These are phyloP conservation scores for Leptopilina boulardi DNA, from an alignment of 1,140 invertebrate genomes.

Conservation along the genomic window DNA sequence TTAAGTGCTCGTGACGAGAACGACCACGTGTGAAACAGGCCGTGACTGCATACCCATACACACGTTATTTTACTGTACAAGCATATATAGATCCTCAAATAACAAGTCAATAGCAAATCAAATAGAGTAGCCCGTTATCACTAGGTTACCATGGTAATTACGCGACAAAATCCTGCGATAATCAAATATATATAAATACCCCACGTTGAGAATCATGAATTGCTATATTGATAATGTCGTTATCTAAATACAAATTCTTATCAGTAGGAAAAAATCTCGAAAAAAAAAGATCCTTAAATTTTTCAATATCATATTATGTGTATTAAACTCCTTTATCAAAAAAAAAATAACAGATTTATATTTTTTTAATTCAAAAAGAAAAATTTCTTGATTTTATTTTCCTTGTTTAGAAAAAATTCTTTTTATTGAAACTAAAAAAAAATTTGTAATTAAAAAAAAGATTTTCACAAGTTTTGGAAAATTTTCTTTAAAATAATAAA, in stretches of 20 bases:
- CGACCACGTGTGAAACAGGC: constrained; percentile 31
- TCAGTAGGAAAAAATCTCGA: not conserved
- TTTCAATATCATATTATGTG: not conserved
- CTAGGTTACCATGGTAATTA: constrained; percentile 25
- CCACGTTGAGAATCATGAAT: not conserved
- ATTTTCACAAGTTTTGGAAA: too few species aligned
- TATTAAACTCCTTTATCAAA: too few species aligned
- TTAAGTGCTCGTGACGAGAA: constrained; percentile 26
- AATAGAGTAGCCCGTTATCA: constrained; percentile 30
- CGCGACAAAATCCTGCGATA: constrained; percentile 17
- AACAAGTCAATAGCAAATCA: constrained; percentile 30
- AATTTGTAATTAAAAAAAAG: too few species aligned
- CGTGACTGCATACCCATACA: constrained; percentile 29
- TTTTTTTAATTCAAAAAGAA: too few species aligned
- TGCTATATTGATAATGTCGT: constrained; percentile 8
- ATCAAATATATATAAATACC: not conserved
- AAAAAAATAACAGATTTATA: too few species aligned
- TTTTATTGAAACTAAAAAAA: too few species aligned
- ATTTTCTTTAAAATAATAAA: too few species aligned
- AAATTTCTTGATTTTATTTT: too few species aligned
- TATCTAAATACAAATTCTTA: not conserved
- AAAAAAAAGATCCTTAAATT: not conserved
- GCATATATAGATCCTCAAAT: not conserved
- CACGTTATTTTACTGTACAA: not conserved
- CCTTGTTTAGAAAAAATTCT: too few species aligned